Conservation (phyloP, 2,113 vertebrate species). For the Archilochus colubris region DNA sequence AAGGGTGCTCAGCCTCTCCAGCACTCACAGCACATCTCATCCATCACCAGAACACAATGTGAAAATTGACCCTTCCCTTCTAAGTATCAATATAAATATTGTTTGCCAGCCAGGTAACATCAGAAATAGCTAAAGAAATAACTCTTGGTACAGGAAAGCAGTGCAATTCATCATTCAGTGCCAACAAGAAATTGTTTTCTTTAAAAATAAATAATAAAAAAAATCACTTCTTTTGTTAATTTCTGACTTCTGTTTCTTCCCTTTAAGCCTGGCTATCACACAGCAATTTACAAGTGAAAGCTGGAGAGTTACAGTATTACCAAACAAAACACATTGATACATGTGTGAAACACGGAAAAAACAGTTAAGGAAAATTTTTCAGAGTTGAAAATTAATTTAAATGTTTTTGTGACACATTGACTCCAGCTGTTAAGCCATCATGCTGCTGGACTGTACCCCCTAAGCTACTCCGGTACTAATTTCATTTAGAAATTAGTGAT, state of each 20-base stretch:
- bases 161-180: background rate
- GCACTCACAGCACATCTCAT: slow-evolving; percentile 44
- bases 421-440: background rate
- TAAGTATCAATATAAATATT: background rate
- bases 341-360: background rate
- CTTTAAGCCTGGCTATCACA: background rate
- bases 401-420: background rate
- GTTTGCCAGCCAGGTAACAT: background rate
- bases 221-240: background rate
- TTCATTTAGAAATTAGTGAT: too few species aligned
- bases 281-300: background rate
- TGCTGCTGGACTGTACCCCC: background rate
- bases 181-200: background rate
- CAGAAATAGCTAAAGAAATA: background rate
- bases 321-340: background rate
- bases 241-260: background rate
- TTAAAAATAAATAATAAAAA: background rate
- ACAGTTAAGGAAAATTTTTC: background rate
- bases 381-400: background rate
- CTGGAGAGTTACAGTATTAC: background rate
- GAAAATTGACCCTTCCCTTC: slow-evolving; percentile 49
- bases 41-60: slow-evolving; percentile 11
- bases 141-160: background rate
- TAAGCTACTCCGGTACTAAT: background rate
- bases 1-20: slow-evolving; percentile 45